Evolutionary conservation across 2,113 vertebrate genomes (phyloP).

Genomic region (Marmota monax): DNA sequence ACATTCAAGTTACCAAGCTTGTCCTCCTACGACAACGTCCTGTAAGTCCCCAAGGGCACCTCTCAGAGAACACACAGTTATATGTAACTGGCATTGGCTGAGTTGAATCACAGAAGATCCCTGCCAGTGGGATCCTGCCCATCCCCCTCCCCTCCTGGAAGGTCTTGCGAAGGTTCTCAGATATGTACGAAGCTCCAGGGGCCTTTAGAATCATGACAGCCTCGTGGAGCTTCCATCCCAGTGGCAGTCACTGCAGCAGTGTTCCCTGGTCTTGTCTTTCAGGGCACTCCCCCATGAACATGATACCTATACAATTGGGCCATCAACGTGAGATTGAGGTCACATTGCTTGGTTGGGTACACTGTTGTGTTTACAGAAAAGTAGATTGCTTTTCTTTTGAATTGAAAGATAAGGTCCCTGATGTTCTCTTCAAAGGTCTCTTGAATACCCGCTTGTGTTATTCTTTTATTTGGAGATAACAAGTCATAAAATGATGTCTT

Average conservation of each 20-base stretch:
- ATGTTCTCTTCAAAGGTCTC: not conserved
- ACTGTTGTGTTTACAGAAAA: not conserved
- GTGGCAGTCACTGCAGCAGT: not conserved
- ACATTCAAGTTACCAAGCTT: slow-evolving; percentile 95
- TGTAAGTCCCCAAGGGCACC: slow-evolving; percentile 87
- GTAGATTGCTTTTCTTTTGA: not conserved
- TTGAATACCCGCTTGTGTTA: rapidly evolving
- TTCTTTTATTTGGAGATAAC: too few relatives aligned
- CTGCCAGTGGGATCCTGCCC: rapidly evolving
- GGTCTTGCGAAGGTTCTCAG: not conserved
- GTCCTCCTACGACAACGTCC: slow-evolving; percentile 95
- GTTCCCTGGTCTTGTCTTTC: not conserved
- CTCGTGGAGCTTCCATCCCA: rapidly evolving
- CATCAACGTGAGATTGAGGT: not conserved
- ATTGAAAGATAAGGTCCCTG: not conserved
- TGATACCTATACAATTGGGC: not conserved
- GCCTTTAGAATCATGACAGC: not conserved
- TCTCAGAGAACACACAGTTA: rapidly evolving
- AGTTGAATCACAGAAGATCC: not conserved
- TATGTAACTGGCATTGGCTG: rapidly evolving
- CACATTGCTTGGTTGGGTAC: rapidly evolving
- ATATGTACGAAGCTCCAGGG: rapidly evolving
- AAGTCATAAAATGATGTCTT: not conserved
- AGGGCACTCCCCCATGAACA: rapidly evolving
- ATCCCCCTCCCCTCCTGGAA: not conserved